These are phyloP conservation scores for Thereva unica DNA, from an alignment of 2,888 invertebrate genomes.

Conservation along the genomic window DNA sequence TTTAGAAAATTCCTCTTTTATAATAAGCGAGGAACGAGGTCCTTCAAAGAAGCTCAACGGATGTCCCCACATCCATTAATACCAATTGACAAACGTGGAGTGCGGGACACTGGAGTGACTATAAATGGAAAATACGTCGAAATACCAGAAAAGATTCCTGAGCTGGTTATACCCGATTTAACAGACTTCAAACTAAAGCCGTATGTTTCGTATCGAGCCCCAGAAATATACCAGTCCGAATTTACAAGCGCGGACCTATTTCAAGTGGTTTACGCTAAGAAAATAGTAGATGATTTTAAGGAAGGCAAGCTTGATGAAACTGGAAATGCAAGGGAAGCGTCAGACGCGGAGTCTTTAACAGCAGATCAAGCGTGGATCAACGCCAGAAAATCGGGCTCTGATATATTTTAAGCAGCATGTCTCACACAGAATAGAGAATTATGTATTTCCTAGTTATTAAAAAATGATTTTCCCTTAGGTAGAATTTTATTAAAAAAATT, in stretches of 20 bases:
- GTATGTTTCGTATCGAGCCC: constrained; percentile 87
- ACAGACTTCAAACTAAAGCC: constrained; percentile 83
- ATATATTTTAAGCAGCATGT: constrained; percentile 66
- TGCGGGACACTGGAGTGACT: constrained; percentile 66
- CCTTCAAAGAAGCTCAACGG: constrained; percentile 63
- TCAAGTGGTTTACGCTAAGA: constrained; percentile 76
- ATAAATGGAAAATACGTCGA: constrained; percentile 63
- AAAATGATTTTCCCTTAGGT: too few species aligned
- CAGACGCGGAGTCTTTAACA: constrained; percentile 70
- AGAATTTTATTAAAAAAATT: constrained; percentile 55
- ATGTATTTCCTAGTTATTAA: too few species aligned
- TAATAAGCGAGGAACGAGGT: constrained; percentile 74
- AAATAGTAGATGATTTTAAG: constrained; percentile 77
- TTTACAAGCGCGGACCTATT: constrained; percentile 85
- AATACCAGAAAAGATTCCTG: constrained; percentile 88
- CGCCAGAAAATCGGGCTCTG: constrained; percentile 79
- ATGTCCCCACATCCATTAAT: constrained; percentile 65
- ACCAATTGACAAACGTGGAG: constrained; percentile 72
- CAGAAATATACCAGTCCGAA: constrained; percentile 75
- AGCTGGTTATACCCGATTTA: constrained; percentile 89
- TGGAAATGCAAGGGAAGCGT: constrained; percentile 73
- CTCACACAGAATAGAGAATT: neutral
- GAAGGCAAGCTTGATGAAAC: constrained; percentile 70
- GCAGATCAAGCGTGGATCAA: constrained; percentile 71
- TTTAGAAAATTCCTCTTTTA: constrained; percentile 77